Percentiles rank a stretch among this genome's conserved stretches.
Evolutionary conservation across 2,113 vertebrate genomes (phyloP).

Genomic region (Percopsis transmontana): DNA sequence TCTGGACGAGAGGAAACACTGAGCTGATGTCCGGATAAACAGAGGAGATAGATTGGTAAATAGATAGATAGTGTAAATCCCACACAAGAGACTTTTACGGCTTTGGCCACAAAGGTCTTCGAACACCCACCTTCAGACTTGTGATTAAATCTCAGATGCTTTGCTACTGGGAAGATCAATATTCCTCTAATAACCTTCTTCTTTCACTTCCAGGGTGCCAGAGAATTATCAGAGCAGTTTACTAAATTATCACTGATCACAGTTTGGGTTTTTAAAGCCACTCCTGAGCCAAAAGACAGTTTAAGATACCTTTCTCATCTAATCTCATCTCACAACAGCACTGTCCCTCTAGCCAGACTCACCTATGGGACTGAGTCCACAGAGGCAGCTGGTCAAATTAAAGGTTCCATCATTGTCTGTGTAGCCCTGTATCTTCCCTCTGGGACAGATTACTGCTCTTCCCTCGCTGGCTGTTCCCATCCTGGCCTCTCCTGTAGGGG

Average conservation of each 20-base stretch:
- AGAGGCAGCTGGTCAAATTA: no score
- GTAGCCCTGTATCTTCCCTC: conserved; percentile 3
- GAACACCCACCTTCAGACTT: not conserved
- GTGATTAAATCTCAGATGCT: not conserved
- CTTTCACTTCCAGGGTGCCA: conserved; percentile 38
- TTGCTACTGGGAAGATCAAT: conserved; percentile 45
- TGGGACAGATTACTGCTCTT: conserved; percentile 28
- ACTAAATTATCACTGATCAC: conserved; percentile 11
- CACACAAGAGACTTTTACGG: no score
- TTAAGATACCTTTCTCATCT: no score
- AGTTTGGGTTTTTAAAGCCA: not conserved
- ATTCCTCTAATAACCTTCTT: conserved; percentile 46
- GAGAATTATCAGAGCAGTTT: conserved; percentile 27
- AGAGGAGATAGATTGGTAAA: no score
- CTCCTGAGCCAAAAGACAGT: no score
- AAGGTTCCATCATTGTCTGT: not conserved
- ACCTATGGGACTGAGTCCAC: not conserved
- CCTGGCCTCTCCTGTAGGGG: conserved; percentile 23
- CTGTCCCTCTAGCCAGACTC: not conserved
- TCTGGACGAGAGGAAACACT: conserved; percentile 18
- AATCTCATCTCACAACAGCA: no score
- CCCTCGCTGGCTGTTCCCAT: conserved; percentile 21
- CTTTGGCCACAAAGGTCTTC: no score
- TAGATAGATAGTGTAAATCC: no score
- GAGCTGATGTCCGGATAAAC: no score